These are phyloP conservation scores for Cerastoderma edule DNA, from an alignment of 2,888 invertebrate species.

Conservation along the genomic window DNA sequence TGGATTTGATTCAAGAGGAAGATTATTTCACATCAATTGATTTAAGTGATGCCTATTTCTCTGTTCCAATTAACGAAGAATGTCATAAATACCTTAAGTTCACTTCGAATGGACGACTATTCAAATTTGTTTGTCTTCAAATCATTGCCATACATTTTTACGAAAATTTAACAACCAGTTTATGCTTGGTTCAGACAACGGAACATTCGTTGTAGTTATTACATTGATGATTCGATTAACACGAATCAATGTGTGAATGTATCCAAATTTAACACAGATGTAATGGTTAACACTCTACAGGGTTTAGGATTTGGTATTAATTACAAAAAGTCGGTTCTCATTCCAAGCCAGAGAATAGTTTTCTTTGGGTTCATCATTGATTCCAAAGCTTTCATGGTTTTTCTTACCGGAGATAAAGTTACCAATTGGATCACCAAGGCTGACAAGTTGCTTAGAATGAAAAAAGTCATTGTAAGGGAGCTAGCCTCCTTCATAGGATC, in stretches of 20 bases:
- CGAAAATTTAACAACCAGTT: conserved; percentile 40
- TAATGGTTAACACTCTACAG: conserved; percentile 25
- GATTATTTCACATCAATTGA: conserved; percentile 34
- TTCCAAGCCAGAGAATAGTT: conserved; percentile 46
- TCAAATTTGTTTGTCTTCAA: conserved; percentile 31
- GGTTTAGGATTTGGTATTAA: conserved; percentile 41
- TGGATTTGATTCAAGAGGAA: conserved; percentile 35
- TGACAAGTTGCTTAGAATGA: neutral
- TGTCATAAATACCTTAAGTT: conserved; percentile 39
- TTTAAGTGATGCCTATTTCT: conserved; percentile 32
- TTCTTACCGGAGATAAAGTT: conserved; percentile 50
- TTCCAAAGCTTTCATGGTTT: conserved; percentile 48
- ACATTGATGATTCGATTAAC: conserved; percentile 60
- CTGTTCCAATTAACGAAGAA: conserved; percentile 24
- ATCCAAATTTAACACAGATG: conserved; percentile 25
- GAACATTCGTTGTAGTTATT: conserved; percentile 38
- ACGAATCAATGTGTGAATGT: conserved; percentile 30
- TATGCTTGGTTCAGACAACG: conserved; percentile 27
- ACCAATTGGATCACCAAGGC: conserved; percentile 34
- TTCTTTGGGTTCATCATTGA: conserved; percentile 56
- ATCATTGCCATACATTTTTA: conserved; percentile 26
- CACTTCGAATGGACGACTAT: conserved; percentile 27
- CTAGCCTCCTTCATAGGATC: too few species aligned
- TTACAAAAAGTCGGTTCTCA: conserved; percentile 38
- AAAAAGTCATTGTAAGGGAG: conserved; percentile 23